Evolutionary conservation across 2,797 vertebrate genomes (phyloP).

Genomic region (Coranthus polyacanthus): DNA sequence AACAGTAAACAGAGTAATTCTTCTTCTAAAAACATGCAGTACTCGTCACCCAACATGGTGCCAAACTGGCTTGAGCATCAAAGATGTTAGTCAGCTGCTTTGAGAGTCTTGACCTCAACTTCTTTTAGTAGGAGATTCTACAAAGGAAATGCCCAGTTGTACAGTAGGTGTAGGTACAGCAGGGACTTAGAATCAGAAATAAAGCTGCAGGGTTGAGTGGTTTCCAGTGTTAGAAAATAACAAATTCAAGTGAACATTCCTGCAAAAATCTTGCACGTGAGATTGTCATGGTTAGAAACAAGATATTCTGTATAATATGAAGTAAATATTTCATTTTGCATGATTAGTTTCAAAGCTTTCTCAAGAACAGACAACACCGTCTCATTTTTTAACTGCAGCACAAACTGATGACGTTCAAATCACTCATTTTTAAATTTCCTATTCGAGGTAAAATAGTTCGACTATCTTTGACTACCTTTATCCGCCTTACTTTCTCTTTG

Average conservation of each 20-base stretch:
- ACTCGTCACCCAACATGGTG: conserved; percentile 30
- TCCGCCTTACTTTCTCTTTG: conserved; percentile 7
- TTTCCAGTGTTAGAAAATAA: conserved; percentile 6
- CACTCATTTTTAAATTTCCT: background rate
- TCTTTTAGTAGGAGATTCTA: conserved; percentile 35
- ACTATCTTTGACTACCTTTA: background rate
- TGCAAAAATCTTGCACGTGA: conserved; percentile 1
- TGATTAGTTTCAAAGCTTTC: too few relatives aligned
- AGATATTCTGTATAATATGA: conserved; percentile 7
- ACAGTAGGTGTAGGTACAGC: conserved; percentile 22
- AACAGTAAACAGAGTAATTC: conserved; percentile 13
- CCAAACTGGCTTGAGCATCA: conserved; percentile 47
- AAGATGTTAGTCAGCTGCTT: conserved; percentile 17
- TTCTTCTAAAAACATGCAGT: conserved; percentile 1
- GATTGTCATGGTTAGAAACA: conserved; percentile 9
- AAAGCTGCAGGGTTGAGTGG: background rate
- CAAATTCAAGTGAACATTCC: conserved; percentile 2
- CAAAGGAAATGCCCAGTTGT: conserved; percentile 35
- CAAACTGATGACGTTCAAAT: conserved; percentile 11
- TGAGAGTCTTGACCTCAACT: conserved; percentile 24
- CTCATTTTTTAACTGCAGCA: background rate
- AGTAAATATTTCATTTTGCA: too few relatives aligned
- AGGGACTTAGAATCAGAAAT: conserved; percentile 13
- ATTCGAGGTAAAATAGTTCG: conserved; percentile 2
- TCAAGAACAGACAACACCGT: too few relatives aligned